Evolutionary conservation across 1,140 invertebrate species (phyloP).

Genomic region (Zaprionus kolodkinae): DNA sequence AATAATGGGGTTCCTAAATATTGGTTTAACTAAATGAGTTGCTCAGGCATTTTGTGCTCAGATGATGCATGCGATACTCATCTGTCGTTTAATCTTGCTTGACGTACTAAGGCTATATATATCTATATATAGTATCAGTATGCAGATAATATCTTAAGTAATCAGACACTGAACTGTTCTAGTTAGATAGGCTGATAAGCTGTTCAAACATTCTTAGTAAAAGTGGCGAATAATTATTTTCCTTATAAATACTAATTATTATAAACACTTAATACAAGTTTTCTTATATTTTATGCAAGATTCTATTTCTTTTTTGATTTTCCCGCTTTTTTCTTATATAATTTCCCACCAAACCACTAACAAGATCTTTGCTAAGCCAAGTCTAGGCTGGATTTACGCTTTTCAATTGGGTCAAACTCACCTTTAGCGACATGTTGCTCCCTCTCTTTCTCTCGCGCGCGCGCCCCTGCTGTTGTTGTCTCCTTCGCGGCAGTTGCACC

Average conservation of each 20-base stretch:
- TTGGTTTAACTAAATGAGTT: slow-evolving; percentile 24
- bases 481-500: slow-evolving; percentile 53
- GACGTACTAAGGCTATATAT: background rate
- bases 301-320: too few species aligned
- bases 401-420: slow-evolving; percentile 67
- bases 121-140: background rate
- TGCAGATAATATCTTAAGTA: background rate
- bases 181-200: background rate
- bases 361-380: slow-evolving; percentile 2
- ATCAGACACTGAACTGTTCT: background rate
- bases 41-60: background rate
- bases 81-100: slow-evolving; percentile 5
- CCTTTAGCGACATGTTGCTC: slow-evolving; percentile 74
- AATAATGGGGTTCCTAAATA: slow-evolving; percentile 9
- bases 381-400: slow-evolving; percentile 20
- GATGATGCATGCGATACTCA: slow-evolving; percentile 18
- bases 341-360: background rate
- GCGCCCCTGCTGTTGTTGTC: slow-evolving; percentile 11
- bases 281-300: too few species aligned
- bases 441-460: slow-evolving; percentile 11
- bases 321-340: background rate
- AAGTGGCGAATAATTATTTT: background rate
- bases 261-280: background rate
- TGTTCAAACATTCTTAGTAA: background rate
- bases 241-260: background rate